Evolutionary conservation across 2,113 vertebrate genomes (phyloP), one percentile per base, ranked within the genome.

Genomic region (Xenotilapia longispinis): DNA sequence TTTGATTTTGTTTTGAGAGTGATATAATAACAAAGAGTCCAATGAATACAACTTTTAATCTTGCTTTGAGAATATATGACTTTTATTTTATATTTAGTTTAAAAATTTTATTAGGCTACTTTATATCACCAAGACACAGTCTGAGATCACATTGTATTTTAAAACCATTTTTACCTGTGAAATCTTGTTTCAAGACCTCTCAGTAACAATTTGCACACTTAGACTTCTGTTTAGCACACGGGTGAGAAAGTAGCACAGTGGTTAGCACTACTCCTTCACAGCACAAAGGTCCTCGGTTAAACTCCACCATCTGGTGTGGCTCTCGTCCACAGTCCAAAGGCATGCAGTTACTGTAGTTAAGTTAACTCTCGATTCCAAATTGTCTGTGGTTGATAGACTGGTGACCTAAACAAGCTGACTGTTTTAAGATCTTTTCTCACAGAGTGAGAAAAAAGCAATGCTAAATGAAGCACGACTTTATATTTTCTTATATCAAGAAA

Each of bases 361-460:
- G 10, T n/a, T n/a, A 38, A 65, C 19, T 38, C 33, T 0, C 0
- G 19, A 65, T 65, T 38, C 60, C 3, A 65, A 65, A 65, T 21
- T 21, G 6, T 65, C 33, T 65, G 33, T 65, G 60, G 10, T 38
- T 65, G 19, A 38, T 38, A 8, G 60, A 38, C 33, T 38, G 6
- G 11, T 68, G 33, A 68, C 60, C 19, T 21, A 38, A 68, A 21
- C 2, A 65, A 65, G 19, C 11, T 38, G 1, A 68, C 1, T 38
- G 60, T 21, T 68, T 65, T 21, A 65, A 38, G 19, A 65, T 21
- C 4, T 65, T 65, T 65, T 38, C 19, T 65, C 60, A 4, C 60
- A 38, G 19, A 65, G 33, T 8, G 33, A 38, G 19, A 65, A 8
- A 65, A 38, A n/a, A 65, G 3, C 60, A 65, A n/a, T 38, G 33